A percentile compares a stretch with the other conserved stretches of the same genome.
Evolutionary conservation across 2,888 invertebrate species (phyloP).

Genomic region (Bombylius major): DNA sequence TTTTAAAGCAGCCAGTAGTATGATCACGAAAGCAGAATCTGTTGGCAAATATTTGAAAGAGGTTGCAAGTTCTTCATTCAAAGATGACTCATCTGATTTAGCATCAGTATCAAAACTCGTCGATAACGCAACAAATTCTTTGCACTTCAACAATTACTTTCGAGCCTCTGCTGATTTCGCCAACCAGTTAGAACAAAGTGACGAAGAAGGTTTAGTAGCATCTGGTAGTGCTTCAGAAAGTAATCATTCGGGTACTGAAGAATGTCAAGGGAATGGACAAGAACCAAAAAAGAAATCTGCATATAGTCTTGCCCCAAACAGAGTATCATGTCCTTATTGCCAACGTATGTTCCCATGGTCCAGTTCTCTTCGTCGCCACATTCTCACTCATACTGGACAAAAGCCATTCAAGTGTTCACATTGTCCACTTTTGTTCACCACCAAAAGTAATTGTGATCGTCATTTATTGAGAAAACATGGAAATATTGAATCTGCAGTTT

Average conservation of each 20-base stretch:
- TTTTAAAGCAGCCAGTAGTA: slow-evolving; percentile 43
- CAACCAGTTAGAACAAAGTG: slow-evolving; percentile 38
- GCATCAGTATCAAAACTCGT: slow-evolving; percentile 66
- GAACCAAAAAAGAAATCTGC: slow-evolving; percentile 77
- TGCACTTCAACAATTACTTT: slow-evolving; percentile 51
- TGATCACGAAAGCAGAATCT: slow-evolving; percentile 42
- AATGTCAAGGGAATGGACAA: slow-evolving; percentile 31
- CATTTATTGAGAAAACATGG: slow-evolving; percentile 83
- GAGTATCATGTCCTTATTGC: slow-evolving; percentile 88
- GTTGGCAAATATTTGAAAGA: slow-evolving; percentile 33
- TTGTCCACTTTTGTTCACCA: slow-evolving; percentile 87
- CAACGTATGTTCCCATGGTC: slow-evolving; percentile 94
- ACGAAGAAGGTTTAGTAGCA: slow-evolving; percentile 67
- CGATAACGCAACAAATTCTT: slow-evolving; percentile 56
- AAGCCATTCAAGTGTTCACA: slow-evolving; percentile 93
- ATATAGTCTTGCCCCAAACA: slow-evolving; percentile 87
- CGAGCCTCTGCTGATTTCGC: slow-evolving; percentile 26
- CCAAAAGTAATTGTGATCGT: slow-evolving; percentile 94
- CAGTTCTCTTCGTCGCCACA: slow-evolving; percentile 86
- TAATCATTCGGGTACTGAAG: slow-evolving; percentile 72
- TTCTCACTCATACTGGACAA: slow-evolving; percentile 85
- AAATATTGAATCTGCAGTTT: slow-evolving; percentile 38
- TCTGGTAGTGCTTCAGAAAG: slow-evolving; percentile 68
- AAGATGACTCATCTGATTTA: slow-evolving; percentile 50
- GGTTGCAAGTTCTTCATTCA: slow-evolving; percentile 33